A percentile compares a stretch with the other conserved stretches of the same genome.
Conservation (phyloP, 2,888 invertebrate species). For the Nysson spinosus region DNA sequence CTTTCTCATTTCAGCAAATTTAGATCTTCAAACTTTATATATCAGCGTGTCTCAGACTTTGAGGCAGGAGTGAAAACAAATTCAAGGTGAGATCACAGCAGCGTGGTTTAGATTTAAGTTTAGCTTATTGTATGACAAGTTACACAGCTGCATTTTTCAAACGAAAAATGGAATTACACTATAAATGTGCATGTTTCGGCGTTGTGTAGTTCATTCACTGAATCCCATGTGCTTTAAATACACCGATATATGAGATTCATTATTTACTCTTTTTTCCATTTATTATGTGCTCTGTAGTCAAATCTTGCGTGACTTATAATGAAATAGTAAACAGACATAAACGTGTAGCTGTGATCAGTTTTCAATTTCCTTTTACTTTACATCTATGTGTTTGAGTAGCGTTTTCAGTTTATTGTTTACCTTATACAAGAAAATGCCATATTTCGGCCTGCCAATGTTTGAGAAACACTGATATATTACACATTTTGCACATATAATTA, state of each 20-base stretch:
- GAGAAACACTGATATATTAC: constrained; percentile 72
- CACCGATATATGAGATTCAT: constrained; percentile 62
- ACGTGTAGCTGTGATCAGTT: constrained; percentile 63
- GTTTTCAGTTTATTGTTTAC: constrained; percentile 48
- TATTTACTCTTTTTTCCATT: constrained; percentile 50
- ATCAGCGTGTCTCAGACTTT: constrained; percentile 81
- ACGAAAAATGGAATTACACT: constrained; percentile 60
- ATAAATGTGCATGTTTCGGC: constrained; percentile 72
- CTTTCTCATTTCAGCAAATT: constrained; percentile 81
- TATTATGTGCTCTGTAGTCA: constrained; percentile 61
- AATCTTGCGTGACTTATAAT: constrained; percentile 55
- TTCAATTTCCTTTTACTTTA: constrained; percentile 33
- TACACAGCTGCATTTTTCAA: constrained; percentile 71
- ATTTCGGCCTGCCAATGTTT: constrained; percentile 67
- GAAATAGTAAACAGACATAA: constrained; percentile 53
- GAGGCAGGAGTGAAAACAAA: constrained; percentile 79
- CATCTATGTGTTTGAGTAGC: constrained; percentile 49
- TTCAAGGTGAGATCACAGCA: constrained; percentile 79
- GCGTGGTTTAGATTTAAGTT: constrained; percentile 74
- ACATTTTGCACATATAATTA: constrained; percentile 50
- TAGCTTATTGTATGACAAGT: constrained; percentile 73
- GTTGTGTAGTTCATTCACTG: constrained; percentile 69
- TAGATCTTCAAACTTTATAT: constrained; percentile 80
- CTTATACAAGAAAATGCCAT: constrained; percentile 34
- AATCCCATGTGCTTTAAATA: constrained; percentile 68